These are phyloP conservation scores for Drosophila gaucha DNA, from an alignment of 2,888 invertebrate genomes.

Conservation along the genomic window DNA sequence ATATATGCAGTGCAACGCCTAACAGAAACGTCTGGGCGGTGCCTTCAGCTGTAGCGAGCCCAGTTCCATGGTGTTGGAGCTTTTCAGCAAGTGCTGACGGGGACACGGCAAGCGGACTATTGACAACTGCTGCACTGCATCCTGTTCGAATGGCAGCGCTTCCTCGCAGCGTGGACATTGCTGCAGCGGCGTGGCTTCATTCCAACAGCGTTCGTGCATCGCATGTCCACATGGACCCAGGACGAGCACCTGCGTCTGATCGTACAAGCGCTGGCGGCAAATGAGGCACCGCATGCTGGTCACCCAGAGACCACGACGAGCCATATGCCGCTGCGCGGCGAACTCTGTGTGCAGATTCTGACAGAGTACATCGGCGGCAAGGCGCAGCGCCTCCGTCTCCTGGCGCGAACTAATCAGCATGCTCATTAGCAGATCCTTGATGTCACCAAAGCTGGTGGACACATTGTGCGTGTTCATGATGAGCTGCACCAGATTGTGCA, in stretches of 20 bases:
- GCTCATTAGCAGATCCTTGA: constrained; percentile 87
- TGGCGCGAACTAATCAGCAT: constrained; percentile 92
- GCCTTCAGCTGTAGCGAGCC: constrained; percentile 83
- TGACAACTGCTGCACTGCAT: constrained; percentile 52
- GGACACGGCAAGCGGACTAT: constrained; percentile 78
- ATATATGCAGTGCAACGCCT: constrained; percentile 12
- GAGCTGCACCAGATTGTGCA: constrained; percentile 87
- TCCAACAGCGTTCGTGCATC: constrained; percentile 81
- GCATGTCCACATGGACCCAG: constrained; percentile 83
- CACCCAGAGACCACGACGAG: constrained; percentile 83
- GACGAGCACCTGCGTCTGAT: constrained; percentile 78
- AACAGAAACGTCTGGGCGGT: constrained; percentile 82
- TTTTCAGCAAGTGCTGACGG: constrained; percentile 56
- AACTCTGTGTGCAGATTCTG: constrained; percentile 88
- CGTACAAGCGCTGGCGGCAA: constrained; percentile 82
- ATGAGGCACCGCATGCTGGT: constrained; percentile 82
- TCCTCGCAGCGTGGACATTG: constrained; percentile 81
- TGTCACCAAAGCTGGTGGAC: constrained; percentile 87
- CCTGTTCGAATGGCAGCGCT: constrained; percentile 22
- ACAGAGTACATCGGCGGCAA: constrained; percentile 88
- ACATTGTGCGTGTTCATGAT: constrained; percentile 86
- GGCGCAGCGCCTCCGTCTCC: constrained; percentile 89
- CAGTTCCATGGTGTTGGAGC: constrained; percentile 48
- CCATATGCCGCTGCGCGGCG: constrained; percentile 66
- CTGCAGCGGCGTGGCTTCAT: constrained; percentile 18